Conservation (phyloP, 53 echinoderm and acorn worm species). For the Mesocentrotus franciscanus region DNA sequence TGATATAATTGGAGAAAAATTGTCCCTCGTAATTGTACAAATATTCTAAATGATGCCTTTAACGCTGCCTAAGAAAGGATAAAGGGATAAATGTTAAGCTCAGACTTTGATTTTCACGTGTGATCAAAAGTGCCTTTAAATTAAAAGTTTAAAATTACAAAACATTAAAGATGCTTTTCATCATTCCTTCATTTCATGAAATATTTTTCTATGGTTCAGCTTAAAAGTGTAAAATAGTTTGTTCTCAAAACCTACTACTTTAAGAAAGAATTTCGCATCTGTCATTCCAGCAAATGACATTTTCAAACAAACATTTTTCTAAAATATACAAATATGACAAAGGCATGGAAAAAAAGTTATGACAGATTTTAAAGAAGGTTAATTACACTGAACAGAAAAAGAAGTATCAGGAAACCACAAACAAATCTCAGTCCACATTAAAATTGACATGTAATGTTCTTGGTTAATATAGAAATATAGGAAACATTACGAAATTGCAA, state of each 20-base stretch:
- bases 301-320: background rate
- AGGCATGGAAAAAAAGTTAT: background rate
- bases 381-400: background rate
- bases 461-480: background rate
- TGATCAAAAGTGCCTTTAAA: too few species aligned
- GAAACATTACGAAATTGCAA: background rate
- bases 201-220: background rate
- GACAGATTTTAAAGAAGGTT: background rate
- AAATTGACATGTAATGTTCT: background rate
- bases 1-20: too few species aligned
- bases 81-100: too few species aligned
- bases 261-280: background rate
- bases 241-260: background rate
- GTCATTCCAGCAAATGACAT: background rate
- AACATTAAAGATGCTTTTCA: background rate
- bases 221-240: background rate
- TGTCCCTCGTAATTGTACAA: too few species aligned
- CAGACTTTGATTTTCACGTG: too few species aligned
- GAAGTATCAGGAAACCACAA: background rate
- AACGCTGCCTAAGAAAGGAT: too few species aligned
- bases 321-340: slow-evolving; percentile 39
- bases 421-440: background rate
- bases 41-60: too few species aligned
- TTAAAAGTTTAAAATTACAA: too few species aligned
- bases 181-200: background rate